These are phyloP conservation scores for Micromesistius poutassou DNA, from an alignment of 2,797 vertebrate genomes.

Conservation along the genomic window DNA sequence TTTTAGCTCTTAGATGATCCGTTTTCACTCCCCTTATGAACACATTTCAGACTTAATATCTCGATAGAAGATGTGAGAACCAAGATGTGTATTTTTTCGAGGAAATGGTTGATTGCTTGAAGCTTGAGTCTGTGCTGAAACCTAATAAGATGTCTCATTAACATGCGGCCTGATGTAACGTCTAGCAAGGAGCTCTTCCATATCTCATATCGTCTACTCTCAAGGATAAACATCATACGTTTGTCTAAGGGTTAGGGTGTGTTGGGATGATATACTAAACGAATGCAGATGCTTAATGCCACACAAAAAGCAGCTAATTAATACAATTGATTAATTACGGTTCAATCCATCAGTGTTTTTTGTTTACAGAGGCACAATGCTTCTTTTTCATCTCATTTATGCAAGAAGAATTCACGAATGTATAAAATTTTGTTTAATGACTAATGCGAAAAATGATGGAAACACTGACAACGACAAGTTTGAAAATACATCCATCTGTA, in stretches of 20 bases:
- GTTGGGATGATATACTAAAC: neutral
- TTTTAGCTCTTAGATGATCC: neutral
- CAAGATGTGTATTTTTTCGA: neutral
- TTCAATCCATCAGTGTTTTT: neutral
- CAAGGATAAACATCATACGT: neutral
- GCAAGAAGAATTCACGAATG: neutral
- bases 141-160: neutral
- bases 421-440: neutral
- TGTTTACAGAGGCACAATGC: neutral
- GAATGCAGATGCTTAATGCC: neutral
- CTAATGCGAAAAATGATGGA: slow-evolving; percentile 3
- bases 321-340: neutral
- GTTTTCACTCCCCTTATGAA: neutral
- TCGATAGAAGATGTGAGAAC: neutral
- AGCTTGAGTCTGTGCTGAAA: neutral
- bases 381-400: neutral
- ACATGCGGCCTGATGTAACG: neutral
- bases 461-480: slow-evolving; percentile 19
- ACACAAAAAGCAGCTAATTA: neutral
- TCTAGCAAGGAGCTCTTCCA: neutral
- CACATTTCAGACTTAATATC: neutral
- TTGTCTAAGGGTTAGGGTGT: neutral
- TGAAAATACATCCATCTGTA: neutral
- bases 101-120: neutral
- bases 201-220: neutral